A percentile compares a stretch with the other conserved stretches of the same genome.
Evolutionary conservation across 2,113 vertebrate genomes (phyloP).

Genomic region (Syngnathus typhle): DNA sequence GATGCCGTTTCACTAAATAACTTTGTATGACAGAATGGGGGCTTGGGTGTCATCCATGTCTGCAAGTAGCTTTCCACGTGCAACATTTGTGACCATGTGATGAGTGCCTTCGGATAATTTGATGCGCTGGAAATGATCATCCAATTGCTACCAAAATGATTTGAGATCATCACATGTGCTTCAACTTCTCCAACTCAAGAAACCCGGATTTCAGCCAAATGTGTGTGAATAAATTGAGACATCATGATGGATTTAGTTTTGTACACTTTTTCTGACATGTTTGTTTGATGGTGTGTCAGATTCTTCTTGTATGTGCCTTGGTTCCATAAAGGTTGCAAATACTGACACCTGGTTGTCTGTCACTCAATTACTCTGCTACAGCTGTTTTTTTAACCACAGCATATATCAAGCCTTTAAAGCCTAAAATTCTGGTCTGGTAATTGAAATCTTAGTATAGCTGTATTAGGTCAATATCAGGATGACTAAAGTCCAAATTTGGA

Average conservation of each 20-base stretch:
- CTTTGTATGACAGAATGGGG: neutral
- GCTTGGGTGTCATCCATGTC: neutral
- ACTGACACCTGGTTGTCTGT: no score
- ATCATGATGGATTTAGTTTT: neutral
- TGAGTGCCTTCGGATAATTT: neutral
- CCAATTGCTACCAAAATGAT: no score
- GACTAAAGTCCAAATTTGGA: no score
- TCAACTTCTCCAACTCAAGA: no score
- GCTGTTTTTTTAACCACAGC: neutral
- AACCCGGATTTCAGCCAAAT: no score
- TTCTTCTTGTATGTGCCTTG: no score
- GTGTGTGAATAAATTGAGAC: no score
- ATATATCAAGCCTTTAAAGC: neutral
- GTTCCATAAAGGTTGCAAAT: no score
- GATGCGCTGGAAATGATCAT: no score
- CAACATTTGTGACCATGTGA: neutral
- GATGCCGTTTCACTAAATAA: neutral
- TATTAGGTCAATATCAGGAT: neutral
- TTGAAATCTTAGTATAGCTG: neutral
- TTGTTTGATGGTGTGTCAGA: neutral
- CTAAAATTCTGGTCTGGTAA: no score
- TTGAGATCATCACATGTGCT: no score
- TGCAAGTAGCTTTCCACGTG: neutral
- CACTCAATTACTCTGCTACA: neutral
- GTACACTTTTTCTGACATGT: neutral